Percentiles rank a stretch among this genome's conserved stretches.
These are phyloP conservation scores for Pelmatolapia mariae DNA, from an alignment of 2,113 vertebrate genomes.

Conservation along the genomic window DNA sequence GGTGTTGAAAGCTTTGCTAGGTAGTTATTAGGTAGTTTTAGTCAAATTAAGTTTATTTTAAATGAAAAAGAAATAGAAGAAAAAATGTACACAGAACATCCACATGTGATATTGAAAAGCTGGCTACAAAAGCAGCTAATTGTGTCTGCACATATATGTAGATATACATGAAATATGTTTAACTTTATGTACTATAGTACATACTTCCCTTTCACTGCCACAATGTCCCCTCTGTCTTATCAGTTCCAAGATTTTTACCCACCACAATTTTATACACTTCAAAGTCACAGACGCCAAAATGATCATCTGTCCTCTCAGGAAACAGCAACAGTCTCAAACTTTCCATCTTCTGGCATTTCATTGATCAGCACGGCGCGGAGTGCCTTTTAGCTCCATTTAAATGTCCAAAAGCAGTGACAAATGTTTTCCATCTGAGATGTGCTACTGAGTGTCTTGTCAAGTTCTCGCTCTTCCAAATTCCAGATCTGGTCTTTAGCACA, in stretches of 20 bases:
- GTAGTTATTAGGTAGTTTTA: background rate
- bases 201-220: background rate
- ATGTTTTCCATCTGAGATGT: background rate
- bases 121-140: background rate
- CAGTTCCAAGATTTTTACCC: background rate
- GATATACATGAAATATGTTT: background rate
- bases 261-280: background rate
- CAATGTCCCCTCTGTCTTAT: background rate
- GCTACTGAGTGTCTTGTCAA: background rate
- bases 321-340: background rate
- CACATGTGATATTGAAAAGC: background rate
- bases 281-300: background rate
- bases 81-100: background rate
- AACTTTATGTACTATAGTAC: constrained; percentile 24
- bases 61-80: background rate
- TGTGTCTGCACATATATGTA: background rate
- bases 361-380: background rate
- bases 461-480: background rate
- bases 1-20: background rate
- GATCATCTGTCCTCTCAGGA: background rate
- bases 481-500: constrained; percentile 14
- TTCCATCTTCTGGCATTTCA: background rate
- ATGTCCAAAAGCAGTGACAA: background rate
- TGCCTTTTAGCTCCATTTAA: background rate
- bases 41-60: background rate